Evolutionary conservation across 1,140 invertebrate species (phyloP), one percentile per base, ranked within the genome.

Genomic region (Drosophila bifasciata): DNA sequence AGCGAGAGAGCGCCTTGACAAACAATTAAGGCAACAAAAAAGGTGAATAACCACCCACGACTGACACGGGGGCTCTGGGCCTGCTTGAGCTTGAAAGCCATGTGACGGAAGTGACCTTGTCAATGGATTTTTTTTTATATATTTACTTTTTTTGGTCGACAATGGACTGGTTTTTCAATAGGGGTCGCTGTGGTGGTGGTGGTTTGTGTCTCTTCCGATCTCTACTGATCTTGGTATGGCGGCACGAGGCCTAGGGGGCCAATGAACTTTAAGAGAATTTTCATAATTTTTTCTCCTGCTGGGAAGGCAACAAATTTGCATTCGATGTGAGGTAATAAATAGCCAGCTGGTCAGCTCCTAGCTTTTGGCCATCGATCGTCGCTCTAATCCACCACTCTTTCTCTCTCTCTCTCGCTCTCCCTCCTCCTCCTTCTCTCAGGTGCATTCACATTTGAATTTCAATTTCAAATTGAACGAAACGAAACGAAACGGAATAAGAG

Each of bases 61-160:
- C 59, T 36, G 32, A 36, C 32, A 36, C 32, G 32, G 28, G 28
- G 3, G 28, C 11, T 36, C 32, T 36, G 28, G 55, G 39, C 39
- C 41, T 46, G 40, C 32, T 25, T 16, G 51, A 41, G 41, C 39
- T 43, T 9, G 56, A n/a, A n/a, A 23, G 49, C 48, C 60, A 75
- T 70, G 64, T 85, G 81, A 70, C 83, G 83, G 83, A 86, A 86
- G 66, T 86, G 83, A 88, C 83, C 83, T 86, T 86, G 83, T 88
- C 78, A 74, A 76, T 85, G 72, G 76, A 75, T 75, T 70, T 67
- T 55, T 60, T 11, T 8, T 21, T 21, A 3, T 1, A 2, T 21
- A 3, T 21, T 21, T 21, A 3, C 4, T 21, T 21, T 0, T 21
- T 3, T 21, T 3, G 19, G 23, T 25, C 23, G 23, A 25, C 23